Base-by-base conservation (phyloP, 1,140 invertebrate genomes). In the Hylaeus volcanicus region DNA sequence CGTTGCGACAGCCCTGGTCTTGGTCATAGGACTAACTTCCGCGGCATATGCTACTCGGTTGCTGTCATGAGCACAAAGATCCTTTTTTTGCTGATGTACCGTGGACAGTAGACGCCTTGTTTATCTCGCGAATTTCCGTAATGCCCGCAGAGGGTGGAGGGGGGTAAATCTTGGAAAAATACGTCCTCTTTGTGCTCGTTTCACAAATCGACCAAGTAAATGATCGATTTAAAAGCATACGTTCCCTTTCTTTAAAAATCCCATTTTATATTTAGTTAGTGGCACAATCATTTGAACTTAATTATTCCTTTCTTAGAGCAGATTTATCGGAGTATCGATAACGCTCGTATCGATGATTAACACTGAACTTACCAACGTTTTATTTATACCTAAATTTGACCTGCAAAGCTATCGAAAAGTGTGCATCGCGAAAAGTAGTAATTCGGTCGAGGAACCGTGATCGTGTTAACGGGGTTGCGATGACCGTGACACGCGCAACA, bases 401-500 rank as follows among this genome's bases (percentile, higher is more conserved):
- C 12, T 1, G n/a, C n/a, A 37, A 39, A 37, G 55, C 5, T 41
- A 41, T 3, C 6, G 45, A 15, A 60, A 60, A 70, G 39, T 3
- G 3, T 70, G 5, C 11, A 37, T 14, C 55, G 53, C 3, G 43
- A 76, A 37, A 37, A 74, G n/a, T 14, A 72, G 58, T 37, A 26
- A n/a, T 48, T 79, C 55, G 70, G 41, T 70, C 48, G n/a, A 39
- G 11, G 26, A 48, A 56, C 48, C 53, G 41, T 79, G 41, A 45
- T 53, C 53, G 37, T 39, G 26, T 53, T 55, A 81, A 56, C n/a
- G 74, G 63, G 58, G 65, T 78, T 70, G 69, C 11, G 60, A 55
- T 86, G 84, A 79, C 83, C 80, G 65, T 87, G 86, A 78, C 83
- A 86, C 81, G 80, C 78, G 71, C 60, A 84, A 86, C 84, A 77